Evolutionary conservation across 2,113 vertebrate genomes (phyloP).

Genomic region (Embiotoca jacksoni): DNA sequence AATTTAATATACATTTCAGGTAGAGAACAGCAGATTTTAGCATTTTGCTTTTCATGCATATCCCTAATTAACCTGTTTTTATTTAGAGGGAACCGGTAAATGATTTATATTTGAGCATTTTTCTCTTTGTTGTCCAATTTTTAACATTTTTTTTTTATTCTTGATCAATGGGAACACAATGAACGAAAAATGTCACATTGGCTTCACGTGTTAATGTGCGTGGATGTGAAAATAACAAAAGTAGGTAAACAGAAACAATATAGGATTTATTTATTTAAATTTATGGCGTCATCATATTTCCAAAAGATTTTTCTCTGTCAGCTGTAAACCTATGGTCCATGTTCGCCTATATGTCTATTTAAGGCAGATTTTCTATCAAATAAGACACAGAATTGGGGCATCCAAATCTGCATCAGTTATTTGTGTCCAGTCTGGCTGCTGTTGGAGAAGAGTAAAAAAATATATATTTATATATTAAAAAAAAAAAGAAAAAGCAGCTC

Average conservation of each 20-base stretch:
- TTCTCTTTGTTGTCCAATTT: neutral
- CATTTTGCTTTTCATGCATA: neutral
- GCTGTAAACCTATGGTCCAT: neutral
- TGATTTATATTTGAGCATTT: constrained; percentile 8
- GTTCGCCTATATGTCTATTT: neutral
- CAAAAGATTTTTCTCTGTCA: neutral
- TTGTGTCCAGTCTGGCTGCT: constrained; percentile 64
- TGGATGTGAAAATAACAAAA: constrained; percentile 2
- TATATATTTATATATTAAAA: neutral
- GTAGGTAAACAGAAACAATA: too few species aligned
- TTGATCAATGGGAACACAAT: neutral
- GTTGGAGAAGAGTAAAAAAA: constrained; percentile 31
- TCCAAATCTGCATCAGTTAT: constrained; percentile 64
- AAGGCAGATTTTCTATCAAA: constrained; percentile 12
- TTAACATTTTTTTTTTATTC: neutral
- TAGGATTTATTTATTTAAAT: neutral
- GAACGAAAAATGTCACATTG: neutral
- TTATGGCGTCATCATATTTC: neutral
- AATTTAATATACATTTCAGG: constrained; percentile 31
- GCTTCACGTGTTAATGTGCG: too few species aligned
- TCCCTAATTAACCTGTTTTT: constrained; percentile 23
- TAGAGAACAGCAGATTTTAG: neutral
- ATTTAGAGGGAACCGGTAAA: neutral
- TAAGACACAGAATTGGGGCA: constrained; percentile 32
- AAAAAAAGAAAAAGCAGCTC: constrained; percentile 18